Conservation (phyloP, 2,113 vertebrate genomes). For the Mastomys coucha region DNA sequence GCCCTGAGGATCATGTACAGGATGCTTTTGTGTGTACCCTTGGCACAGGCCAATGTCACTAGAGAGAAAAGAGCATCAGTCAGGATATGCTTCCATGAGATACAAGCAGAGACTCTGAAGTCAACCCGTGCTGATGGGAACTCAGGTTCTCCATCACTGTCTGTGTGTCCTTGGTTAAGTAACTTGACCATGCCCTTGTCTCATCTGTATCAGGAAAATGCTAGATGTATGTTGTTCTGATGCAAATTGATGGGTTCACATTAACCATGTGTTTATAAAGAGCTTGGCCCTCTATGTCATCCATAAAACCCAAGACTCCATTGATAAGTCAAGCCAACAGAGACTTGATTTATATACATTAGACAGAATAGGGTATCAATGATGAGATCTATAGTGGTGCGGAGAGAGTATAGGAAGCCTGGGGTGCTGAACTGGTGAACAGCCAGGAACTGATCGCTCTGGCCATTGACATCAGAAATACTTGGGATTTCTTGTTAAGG, state of each 20-base stretch:
- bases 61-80: neutral
- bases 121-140: neutral
- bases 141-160: neutral
- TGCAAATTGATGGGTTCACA: neutral
- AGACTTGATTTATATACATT: neutral
- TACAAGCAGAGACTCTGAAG: neutral
- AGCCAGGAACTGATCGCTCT: neutral
- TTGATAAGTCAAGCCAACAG: neutral
- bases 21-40: neutral
- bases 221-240: neutral
- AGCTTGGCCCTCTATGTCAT: neutral
- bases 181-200: neutral
- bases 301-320: neutral
- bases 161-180: too few relatives aligned
- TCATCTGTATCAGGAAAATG: neutral
- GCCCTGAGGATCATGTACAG: neutral
- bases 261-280: neutral
- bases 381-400: neutral
- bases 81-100: neutral
- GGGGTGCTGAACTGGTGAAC: neutral
- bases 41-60: neutral
- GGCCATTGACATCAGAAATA: neutral
- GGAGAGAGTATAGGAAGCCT: neutral
- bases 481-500: neutral
- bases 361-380: neutral